phyloP scores from a whole-genome alignment of 1,140 invertebrate genomes.

The Hirudo medicinalis region DNA sequence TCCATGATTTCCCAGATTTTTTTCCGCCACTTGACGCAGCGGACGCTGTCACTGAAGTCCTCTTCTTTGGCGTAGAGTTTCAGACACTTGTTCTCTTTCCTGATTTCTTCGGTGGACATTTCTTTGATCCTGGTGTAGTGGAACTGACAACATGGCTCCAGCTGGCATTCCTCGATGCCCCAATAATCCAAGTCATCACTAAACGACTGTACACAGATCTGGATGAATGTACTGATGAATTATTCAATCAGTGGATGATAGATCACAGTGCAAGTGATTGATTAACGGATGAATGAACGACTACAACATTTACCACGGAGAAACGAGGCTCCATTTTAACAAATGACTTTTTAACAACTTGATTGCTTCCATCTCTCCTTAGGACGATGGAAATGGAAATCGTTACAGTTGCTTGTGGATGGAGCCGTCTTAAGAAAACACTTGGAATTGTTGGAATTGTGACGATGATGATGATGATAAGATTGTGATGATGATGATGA shows the following conservation, averaged over 20 bases:
- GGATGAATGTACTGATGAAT: conserved; percentile 76
- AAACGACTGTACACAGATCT: conserved; percentile 96
- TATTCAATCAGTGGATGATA: not conserved
- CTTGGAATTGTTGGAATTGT: not conserved
- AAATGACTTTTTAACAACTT: too few relatives aligned
- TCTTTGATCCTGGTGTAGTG: conserved; percentile 96
- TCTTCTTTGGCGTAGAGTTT: conserved; percentile 66
- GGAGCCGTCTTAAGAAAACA: too few relatives aligned
- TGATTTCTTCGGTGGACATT: conserved; percentile 94
- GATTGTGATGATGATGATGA: conserved; percentile 9
- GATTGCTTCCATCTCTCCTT: too few relatives aligned
- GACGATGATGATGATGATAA: not conserved
- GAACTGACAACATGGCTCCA: conserved; percentile 95
- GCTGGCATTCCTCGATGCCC: conserved; percentile 91
- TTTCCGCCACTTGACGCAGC: conserved; percentile 85
- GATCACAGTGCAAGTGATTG: not conserved
- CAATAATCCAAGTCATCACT: conserved; percentile 95
- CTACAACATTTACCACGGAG: too few relatives aligned
- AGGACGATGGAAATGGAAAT: too few relatives aligned
- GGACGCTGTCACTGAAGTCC: conserved; percentile 75
- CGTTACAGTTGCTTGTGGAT: too few relatives aligned
- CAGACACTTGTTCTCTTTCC: conserved; percentile 88
- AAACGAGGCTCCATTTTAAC: too few relatives aligned
- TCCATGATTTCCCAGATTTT: conserved; percentile 94
- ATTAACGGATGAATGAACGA: too few relatives aligned